These are phyloP conservation scores for Lithophane leautieri DNA, from an alignment of 2,888 invertebrate genomes.

Conservation along the genomic window DNA sequence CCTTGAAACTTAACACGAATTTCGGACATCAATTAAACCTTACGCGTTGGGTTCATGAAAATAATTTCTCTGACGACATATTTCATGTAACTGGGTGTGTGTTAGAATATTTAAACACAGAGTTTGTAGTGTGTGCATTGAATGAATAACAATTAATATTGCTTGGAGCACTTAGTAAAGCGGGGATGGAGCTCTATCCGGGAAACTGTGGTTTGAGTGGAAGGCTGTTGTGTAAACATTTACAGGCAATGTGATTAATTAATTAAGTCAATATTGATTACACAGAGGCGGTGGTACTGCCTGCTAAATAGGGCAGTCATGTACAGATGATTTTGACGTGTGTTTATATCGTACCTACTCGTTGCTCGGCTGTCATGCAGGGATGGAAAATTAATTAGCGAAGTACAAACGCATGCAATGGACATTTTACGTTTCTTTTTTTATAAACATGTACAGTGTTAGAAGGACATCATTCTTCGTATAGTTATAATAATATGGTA, in stretches of 20 bases:
- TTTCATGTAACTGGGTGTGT: constrained; percentile 36
- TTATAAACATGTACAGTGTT: not conserved
- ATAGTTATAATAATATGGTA: not conserved
- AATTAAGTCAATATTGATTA: constrained; percentile 76
- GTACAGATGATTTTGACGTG: constrained; percentile 46
- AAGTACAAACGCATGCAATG: not conserved
- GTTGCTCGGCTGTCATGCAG: constrained; percentile 8
- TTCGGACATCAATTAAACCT: constrained; percentile 54
- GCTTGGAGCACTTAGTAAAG: constrained; percentile 27
- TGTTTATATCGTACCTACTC: constrained; percentile 4
- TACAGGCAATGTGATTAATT: constrained; percentile 68
- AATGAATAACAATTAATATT: constrained; percentile 38
- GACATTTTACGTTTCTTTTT: not conserved
- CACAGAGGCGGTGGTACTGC: constrained; percentile 44
- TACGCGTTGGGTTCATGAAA: constrained; percentile 25
- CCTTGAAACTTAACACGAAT: constrained; percentile 43
- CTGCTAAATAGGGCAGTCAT: constrained; percentile 39
- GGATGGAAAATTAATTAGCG: constrained; percentile 22
- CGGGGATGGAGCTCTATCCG: constrained; percentile 16
- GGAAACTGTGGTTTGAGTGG: constrained; percentile 44
- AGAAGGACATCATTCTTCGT: not conserved
- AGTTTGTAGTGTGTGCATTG: constrained; percentile 28
- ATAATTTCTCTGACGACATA: constrained; percentile 39
- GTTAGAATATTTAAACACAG: constrained; percentile 4
- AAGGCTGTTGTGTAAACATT: constrained; percentile 63